phyloP scores from a whole-genome alignment of 2,113 vertebrate genomes.

The Anser brachyrhynchus region DNA sequence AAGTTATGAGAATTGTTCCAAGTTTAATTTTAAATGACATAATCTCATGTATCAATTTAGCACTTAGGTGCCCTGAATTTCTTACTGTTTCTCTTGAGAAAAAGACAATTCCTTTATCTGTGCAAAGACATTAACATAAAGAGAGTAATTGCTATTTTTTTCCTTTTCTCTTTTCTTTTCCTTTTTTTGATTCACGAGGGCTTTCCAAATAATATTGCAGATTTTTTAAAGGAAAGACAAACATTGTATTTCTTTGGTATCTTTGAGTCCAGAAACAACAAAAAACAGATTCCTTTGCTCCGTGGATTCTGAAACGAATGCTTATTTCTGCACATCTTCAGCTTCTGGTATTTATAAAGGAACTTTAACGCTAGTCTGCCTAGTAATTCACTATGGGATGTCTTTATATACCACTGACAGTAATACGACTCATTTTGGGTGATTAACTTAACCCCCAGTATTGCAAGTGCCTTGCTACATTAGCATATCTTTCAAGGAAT shows the following conservation, averaged over 20 bases:
- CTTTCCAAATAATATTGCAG: slow-evolving; percentile 50
- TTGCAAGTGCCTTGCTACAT: slow-evolving; percentile 71
- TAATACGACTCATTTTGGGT: slow-evolving; percentile 82
- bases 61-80: not conserved
- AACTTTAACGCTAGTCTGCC: slow-evolving; percentile 70
- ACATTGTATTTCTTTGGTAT: slow-evolving; percentile 37
- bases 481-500: slow-evolving; percentile 82
- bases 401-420: slow-evolving; percentile 77
- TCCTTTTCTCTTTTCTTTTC: no score
- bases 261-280: slow-evolving; percentile 64
- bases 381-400: slow-evolving; percentile 77
- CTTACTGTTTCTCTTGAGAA: not conserved
- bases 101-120: not conserved
- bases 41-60: not conserved
- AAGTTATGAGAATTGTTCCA: not conserved
- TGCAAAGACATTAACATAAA: not conserved
- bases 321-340: slow-evolving; percentile 71
- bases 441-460: slow-evolving; percentile 82
- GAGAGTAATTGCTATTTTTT: not conserved
- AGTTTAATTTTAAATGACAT: not conserved
- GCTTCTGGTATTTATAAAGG: slow-evolving; percentile 67
- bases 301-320: slow-evolving; percentile 67
- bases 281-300: slow-evolving; percentile 58
- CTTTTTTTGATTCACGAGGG: slow-evolving; percentile 2
- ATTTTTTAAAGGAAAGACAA: slow-evolving; percentile 10